Evolutionary conservation across 2,113 vertebrate species (phyloP), one percentile per base, ranked within the genome.

Genomic region (Typhlomys cinereus): DNA sequence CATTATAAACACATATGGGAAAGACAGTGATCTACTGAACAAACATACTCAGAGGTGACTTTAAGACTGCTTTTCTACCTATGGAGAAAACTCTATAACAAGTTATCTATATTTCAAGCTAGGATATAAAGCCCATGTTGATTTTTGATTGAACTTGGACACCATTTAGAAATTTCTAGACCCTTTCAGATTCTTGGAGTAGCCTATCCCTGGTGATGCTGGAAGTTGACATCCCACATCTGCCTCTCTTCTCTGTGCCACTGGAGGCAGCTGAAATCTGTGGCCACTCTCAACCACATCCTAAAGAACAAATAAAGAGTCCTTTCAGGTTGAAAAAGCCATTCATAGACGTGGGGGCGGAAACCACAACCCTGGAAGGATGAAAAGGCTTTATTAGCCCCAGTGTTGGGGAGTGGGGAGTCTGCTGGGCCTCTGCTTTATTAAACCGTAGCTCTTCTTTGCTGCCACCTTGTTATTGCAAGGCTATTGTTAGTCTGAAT

Each of bases 401-500:
- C 34, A 5, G 78, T 74, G 89, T 79, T n/a, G 54, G 67, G 71
- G 39, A 89, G 61, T 1, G 11, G 57, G n/a, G 71, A 91, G 91
- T 84, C 82, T 1, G 5, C 88, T 4, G 46, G 79, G 94, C 89
- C 71, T n/a, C 2, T 0, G 91, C 90, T 96, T 95, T 94, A 95
- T 95, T 92, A 94, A 96, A 91, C 89, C 11, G 36, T 94, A 85
- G 93, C 76, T 95, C 96, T 96, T 93, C 93, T 46, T 89, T 0
- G 34, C 89, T 80, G 94, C 89, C 70, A 78, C 85, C 94, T 96
- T 31, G 20, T 93, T 93, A 91, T 92, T 88, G 78, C 91, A 31
- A 78, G n/a, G 50, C 90, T 95, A 46, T 94, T 82, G 94, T 91
- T 67, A 70, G 88, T 48, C 88, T 94, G 90, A 86, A 92, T 76